Evolutionary conservation across 2,113 vertebrate genomes (phyloP).

Genomic region (Xenopus laevis): DNA sequence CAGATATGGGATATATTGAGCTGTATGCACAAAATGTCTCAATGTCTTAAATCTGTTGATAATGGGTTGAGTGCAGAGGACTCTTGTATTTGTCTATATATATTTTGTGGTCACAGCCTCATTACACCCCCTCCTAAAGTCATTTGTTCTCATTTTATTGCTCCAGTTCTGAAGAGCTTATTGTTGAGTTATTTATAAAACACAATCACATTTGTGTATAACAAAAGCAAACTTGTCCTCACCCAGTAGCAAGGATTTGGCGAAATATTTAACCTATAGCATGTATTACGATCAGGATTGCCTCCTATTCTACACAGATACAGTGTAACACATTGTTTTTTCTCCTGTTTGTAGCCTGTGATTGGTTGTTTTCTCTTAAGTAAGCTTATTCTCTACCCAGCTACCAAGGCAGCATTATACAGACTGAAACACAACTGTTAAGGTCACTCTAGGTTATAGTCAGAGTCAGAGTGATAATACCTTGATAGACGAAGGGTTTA

Average conservation of each 20-base stretch:
- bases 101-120: too few species aligned
- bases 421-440: conserved; percentile 52
- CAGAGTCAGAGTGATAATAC: conserved; percentile 54
- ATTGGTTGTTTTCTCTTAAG: conserved; percentile 43
- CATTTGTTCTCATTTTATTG: too few species aligned
- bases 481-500: conserved; percentile 49
- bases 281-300: conserved; percentile 27
- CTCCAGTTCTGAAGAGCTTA: conserved; percentile 16
- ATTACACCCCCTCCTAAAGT: too few species aligned
- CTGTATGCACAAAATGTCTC: too few species aligned
- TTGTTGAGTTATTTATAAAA: conserved; percentile 52
- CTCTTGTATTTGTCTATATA: too few species aligned
- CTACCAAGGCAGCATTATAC: conserved; percentile 52
- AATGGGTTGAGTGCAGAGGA: too few species aligned
- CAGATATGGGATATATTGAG: too few species aligned
- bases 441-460: conserved; percentile 50
- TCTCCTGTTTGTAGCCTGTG: conserved; percentile 21
- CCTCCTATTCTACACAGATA: conserved; percentile 37
- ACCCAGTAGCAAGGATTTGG: conserved; percentile 18
- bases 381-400: conserved; percentile 57
- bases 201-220: conserved; percentile 32
- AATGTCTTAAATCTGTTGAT: too few species aligned
- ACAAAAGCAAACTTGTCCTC: conserved; percentile 15
- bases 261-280: conserved; percentile 32
- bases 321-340: conserved; percentile 43